Evolutionary conservation across 2,888 invertebrate species (phyloP), one percentile per base, ranked within the genome.

Genomic region (Apotomis capreana): DNA sequence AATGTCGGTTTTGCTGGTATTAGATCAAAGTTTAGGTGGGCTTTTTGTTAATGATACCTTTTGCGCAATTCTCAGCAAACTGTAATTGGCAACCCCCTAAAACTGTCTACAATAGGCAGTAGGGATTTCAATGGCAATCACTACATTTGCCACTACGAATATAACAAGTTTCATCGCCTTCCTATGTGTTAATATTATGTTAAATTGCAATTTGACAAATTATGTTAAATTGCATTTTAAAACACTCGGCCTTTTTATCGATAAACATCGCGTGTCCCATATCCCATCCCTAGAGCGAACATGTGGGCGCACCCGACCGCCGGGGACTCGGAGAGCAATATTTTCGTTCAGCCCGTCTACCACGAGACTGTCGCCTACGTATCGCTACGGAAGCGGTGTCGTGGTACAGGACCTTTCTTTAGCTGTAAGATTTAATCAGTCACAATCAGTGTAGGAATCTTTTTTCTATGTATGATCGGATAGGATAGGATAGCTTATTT

Each of bases 241-340:
- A 26, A 9, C 1, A 6, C 12, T 58, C 69, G 69, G 40, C 10
- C 46, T n/a, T 10, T 26, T 44, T 12, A 71, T 71, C 67, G 70
- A 71, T 51, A 40, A 61, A 9, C 26, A 65, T 15, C n/a, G 13
- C 15, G 6, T 54, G 10, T 52, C 26, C 26, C 26, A 26, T 26
- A 46, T 61, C 65, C 68, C 82, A 81, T 79, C 90, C 78, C 89
- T 91, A 87, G 49, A n/a, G 73, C 74, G 76, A 88, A 89, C 92
- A 92, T 92, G 92, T 92, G 92, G 92, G 90, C 89, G 90, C 92
- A 85, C 85, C 88, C 88, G 87, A 87, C 85, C 84, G 87, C 86
- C 85, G 87, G 87, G 88, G 83, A 86, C 88, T 86, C 84, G 86
- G 87, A 87, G 84, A 89, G 90, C 87, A 91, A 91, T 92, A 92